These are phyloP conservation scores for Pseudorectes ferrugineus DNA, from an alignment of 2,113 vertebrate genomes.

Conservation along the genomic window DNA sequence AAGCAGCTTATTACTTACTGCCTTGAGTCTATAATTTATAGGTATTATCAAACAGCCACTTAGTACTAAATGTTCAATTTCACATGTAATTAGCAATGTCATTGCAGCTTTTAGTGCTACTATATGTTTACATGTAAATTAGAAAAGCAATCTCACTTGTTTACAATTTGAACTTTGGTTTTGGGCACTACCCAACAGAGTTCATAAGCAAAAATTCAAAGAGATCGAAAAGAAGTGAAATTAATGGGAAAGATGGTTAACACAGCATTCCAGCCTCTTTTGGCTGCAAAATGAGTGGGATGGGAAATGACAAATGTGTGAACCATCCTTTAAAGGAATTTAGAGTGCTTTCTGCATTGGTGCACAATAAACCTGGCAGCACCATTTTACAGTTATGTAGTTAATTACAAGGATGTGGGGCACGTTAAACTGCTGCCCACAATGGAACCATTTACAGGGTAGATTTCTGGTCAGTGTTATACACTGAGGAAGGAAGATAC, in stretches of 20 bases:
- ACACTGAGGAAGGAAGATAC: background rate
- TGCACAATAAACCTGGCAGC: background rate
- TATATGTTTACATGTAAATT: background rate
- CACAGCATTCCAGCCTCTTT: background rate
- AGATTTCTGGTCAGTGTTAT: background rate
- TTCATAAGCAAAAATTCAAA: background rate
- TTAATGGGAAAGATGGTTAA: background rate
- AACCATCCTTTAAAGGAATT: background rate
- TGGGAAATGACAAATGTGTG: background rate
- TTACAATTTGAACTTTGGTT: background rate
- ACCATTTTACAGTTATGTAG: background rate
- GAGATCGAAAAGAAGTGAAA: background rate
- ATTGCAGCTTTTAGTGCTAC: background rate
- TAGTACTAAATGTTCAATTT: background rate
- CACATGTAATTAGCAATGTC: background rate
- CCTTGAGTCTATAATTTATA: background rate
- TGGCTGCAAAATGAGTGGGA: conserved; percentile 1
- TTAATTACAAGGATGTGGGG: background rate
- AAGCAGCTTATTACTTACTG: background rate
- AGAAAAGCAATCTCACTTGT: background rate
- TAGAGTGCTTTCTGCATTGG: background rate
- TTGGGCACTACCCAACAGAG: background rate
- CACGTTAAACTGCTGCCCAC: background rate
- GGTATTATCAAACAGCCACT: background rate
- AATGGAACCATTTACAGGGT: background rate